Percentiles rank a stretch among this genome's conserved stretches.
Evolutionary conservation across 2,797 vertebrate species (phyloP).

Genomic region (Tokudaia muenninki): DNA sequence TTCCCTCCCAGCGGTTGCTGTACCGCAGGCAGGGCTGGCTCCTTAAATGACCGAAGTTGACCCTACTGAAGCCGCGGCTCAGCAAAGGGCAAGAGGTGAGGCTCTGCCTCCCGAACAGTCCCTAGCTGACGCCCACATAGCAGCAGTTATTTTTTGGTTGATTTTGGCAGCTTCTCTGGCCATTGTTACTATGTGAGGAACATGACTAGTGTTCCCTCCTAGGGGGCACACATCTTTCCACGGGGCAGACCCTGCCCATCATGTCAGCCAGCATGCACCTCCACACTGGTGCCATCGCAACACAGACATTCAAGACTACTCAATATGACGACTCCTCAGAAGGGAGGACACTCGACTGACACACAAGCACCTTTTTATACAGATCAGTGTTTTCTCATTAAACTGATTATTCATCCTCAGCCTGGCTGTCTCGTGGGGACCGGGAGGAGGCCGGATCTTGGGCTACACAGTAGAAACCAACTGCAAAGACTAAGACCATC

Average conservation of each 20-base stretch:
- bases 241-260: neutral
- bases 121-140: neutral
- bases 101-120: neutral
- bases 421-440: neutral
- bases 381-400: conserved; percentile 68
- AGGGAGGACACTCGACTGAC: conserved; percentile 51
- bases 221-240: neutral
- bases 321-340: conserved; percentile 35
- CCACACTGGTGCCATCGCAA: neutral
- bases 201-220: neutral
- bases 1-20: neutral
- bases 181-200: neutral
- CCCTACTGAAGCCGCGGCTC: neutral
- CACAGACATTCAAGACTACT: neutral
- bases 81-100: neutral
- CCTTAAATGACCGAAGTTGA: neutral
- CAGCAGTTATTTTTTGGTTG: neutral
- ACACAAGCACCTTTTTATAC: conserved; percentile 68
- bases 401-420: neutral
- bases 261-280: neutral
- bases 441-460: neutral
- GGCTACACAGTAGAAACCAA: neutral
- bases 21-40: conserved; percentile 38
- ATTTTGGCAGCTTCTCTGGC: neutral
- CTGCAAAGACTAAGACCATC: neutral